Percentiles rank a stretch among this genome's conserved stretches.
These are phyloP conservation scores for Channa argus DNA, from an alignment of 2,113 vertebrate genomes.

Conservation along the genomic window DNA sequence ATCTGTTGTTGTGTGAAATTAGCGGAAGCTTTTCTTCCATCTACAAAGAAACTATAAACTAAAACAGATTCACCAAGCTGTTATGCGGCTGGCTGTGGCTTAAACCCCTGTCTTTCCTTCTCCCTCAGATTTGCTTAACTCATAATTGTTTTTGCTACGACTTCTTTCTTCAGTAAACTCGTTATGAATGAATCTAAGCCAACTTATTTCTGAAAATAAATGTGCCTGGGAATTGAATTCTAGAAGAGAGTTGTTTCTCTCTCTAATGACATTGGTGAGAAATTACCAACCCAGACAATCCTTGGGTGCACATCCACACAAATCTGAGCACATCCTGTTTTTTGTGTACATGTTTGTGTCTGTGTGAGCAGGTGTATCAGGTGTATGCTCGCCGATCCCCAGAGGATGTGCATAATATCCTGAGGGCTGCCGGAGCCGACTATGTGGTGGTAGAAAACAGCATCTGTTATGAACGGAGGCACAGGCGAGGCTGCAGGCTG, in stretches of 20 bases:
- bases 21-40: not conserved
- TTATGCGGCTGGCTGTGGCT: too few relatives aligned
- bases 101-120: too few relatives aligned
- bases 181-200: slow-evolving; percentile 30
- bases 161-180: too few relatives aligned
- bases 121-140: slow-evolving; percentile 2
- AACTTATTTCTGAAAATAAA: slow-evolving; percentile 37
- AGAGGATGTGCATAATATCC: slow-evolving; percentile 85
- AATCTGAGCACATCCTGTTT: not conserved
- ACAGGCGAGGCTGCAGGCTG: slow-evolving; percentile 91
- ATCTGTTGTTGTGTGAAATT: slow-evolving; percentile 6
- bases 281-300: slow-evolving; percentile 16
- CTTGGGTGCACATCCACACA: not conserved
- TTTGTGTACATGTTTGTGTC: not conserved
- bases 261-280: slow-evolving; percentile 10
- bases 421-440: slow-evolving; percentile 88
- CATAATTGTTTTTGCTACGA: slow-evolving; percentile 5
- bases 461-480: slow-evolving; percentile 93
- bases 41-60: not conserved
- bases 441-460: slow-evolving; percentile 96
- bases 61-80: slow-evolving; percentile 2
- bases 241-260: slow-evolving; percentile 12
- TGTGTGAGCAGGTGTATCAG: slow-evolving; percentile 90
- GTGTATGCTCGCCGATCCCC: slow-evolving; percentile 91
- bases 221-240: slow-evolving; percentile 36